Percentiles rank a stretch among this genome's conserved stretches.
Evolutionary conservation across 2,888 invertebrate genomes (phyloP).

Genomic region (Phaedon cochleariae): DNA sequence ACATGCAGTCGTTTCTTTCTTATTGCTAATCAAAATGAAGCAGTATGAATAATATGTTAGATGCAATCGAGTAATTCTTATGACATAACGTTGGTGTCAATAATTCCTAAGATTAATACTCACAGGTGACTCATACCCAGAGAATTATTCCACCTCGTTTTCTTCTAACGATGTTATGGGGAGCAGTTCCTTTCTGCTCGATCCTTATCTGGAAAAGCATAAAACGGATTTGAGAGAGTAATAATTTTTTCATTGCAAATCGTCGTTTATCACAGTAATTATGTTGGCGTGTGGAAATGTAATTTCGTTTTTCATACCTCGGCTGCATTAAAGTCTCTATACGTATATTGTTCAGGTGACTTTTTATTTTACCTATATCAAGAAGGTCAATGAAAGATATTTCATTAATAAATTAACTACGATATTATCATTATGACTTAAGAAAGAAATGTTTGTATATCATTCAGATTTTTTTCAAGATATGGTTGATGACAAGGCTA

Average conservation of each 20-base stretch:
- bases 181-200: not conserved
- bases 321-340: not conserved
- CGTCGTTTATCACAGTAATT: constrained; percentile 9
- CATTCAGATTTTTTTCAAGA: too few relatives aligned
- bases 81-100: not conserved
- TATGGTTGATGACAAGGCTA: too few relatives aligned
- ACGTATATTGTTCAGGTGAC: not conserved
- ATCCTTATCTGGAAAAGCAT: not conserved
- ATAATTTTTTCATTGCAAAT: constrained; percentile 3
- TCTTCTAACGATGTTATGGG: not conserved
- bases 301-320: constrained; percentile 19
- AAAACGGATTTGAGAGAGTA: constrained; percentile 2
- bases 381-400: too few relatives aligned
- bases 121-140: not conserved
- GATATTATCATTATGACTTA: too few relatives aligned
- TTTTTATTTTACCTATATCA: too few relatives aligned
- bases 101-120: not conserved
- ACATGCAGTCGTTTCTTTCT: too few relatives aligned
- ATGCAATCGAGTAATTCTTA: too few relatives aligned
- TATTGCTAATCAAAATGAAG: too few relatives aligned
- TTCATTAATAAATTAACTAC: too few relatives aligned
- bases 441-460: too few relatives aligned
- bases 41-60: too few relatives aligned
- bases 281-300: constrained; percentile 17
- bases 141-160: not conserved